Conservation (phyloP, 2,797 vertebrate genomes). For the Erpetoichthys calabaricus region DNA sequence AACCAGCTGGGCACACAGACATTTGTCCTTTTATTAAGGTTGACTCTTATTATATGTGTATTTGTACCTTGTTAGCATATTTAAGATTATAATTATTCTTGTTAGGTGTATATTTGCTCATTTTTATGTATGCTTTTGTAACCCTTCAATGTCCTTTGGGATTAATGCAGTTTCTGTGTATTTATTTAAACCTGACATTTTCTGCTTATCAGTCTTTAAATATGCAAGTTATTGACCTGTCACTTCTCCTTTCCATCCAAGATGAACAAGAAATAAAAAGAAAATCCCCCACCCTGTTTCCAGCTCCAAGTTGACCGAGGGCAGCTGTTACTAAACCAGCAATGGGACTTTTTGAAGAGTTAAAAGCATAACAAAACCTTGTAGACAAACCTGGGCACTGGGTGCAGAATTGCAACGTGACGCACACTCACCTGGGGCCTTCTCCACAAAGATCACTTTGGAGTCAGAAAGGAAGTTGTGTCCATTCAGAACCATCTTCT, state of each 20-base stretch:
- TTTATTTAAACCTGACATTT: no score
- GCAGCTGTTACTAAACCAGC: conserved; percentile 49
- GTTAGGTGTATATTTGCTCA: no score
- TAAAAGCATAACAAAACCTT: conserved; percentile 32
- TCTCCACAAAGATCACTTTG: conserved; percentile 96
- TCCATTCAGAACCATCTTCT: conserved; percentile 79
- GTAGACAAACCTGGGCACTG: no score
- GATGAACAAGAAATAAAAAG: conserved; percentile 20
- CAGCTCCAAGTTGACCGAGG: conserved; percentile 23
- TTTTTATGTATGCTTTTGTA: no score
- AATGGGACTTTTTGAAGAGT: conserved; percentile 70
- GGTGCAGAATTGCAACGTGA: no score
- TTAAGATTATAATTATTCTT: no score
- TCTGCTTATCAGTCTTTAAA: conserved; percentile 8
- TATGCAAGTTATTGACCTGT: conserved; percentile 28
- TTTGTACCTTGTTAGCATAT: no score
- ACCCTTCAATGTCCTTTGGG: no score
- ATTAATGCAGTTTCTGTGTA: no score
- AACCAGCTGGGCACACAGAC: no score
- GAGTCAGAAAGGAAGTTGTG: conserved; percentile 96
- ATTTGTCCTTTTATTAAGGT: no score
- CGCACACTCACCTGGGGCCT: conserved; percentile 74
- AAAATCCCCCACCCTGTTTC: conserved; percentile 36
- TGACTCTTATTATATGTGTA: no score
- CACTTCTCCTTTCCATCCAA: conserved; percentile 26